Base-by-base conservation (phyloP, 2,113 vertebrate species). In the Phoxinus phoxinus region DNA sequence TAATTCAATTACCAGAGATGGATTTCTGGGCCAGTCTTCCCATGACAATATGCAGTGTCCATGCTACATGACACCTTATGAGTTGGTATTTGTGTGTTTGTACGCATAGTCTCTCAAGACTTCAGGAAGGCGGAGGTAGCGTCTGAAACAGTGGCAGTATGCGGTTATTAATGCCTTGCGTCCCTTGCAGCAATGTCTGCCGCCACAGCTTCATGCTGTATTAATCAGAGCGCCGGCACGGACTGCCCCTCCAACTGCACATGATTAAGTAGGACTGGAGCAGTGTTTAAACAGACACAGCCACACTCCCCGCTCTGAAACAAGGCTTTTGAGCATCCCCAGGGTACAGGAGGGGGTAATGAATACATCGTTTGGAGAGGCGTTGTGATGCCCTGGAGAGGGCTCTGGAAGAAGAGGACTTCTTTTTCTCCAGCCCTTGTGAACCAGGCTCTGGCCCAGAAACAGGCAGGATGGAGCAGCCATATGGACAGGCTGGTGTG, bases 401-500 rank as follows among this genome's bases (percentile, higher is more conserved):
- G 85, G 32, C 81, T 84, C 86, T 59, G 76, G 69, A 86, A 71
- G 76, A 63, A 84, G 81, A 79, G 12, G 58, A 35, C 63, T 84
- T 56, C 76, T 25, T 75, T 82, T 81, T 63, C 75, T 85, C 74
- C 48, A 44, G 61, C 83, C 56, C 69, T 23, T n/a, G 61, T 83
- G 75, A 76, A 86, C 13, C 46, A 58, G 69, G 41, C 78, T 82
- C 65, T 83, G 81, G 85, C 79, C 63, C 83, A 65, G 83, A 82
- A 37, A 81, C 46, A 58, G 79, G 84, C 88, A 85, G 76, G 77
- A 85, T 83, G 89, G 87, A 82, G 81, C 32, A 59, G 85, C 90
- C 89, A 91, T 91, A 91, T 90, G 90, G 90, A 90, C 41, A 72
- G 81, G 61, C 85, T 87, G 69, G 80, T 86, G 85, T 77, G 37